phyloP scores from a whole-genome alignment of 2,113 vertebrate genomes.

The Hemiprocne comata region DNA sequence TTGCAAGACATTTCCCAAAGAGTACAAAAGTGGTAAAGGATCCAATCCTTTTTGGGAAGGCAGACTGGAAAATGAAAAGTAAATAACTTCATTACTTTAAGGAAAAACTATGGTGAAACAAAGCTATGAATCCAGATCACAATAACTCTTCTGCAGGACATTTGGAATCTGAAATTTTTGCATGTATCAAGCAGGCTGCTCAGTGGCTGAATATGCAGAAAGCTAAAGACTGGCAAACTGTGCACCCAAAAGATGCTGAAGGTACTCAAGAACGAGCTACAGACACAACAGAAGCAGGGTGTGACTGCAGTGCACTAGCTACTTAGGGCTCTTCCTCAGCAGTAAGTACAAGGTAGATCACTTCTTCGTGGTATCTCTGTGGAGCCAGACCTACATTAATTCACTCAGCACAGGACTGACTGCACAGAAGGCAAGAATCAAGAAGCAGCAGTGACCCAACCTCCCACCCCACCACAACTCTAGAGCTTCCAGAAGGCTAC shows the following conservation, averaged over 20 bases:
- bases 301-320: neutral
- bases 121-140: neutral
- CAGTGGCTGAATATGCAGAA: neutral
- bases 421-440: neutral
- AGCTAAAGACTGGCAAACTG: neutral
- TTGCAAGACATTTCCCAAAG: neutral
- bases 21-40: neutral
- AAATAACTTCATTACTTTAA: neutral
- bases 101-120: neutral
- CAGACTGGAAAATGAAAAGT: neutral
- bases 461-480: neutral
- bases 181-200: neutral
- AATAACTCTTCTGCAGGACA: neutral
- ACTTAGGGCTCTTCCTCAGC: neutral
- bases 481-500: neutral
- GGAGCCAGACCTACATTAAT: neutral
- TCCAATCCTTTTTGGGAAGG: neutral
- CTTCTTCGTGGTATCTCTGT: neutral
- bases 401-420: neutral
- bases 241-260: neutral
- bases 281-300: neutral
- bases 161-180: neutral
- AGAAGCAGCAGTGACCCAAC: neutral
- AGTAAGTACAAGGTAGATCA: neutral
- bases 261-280: accelerated